These are phyloP conservation scores for Acanthochromis polyacanthus DNA, from an alignment of 2,113 vertebrate species.

Conservation along the genomic window DNA sequence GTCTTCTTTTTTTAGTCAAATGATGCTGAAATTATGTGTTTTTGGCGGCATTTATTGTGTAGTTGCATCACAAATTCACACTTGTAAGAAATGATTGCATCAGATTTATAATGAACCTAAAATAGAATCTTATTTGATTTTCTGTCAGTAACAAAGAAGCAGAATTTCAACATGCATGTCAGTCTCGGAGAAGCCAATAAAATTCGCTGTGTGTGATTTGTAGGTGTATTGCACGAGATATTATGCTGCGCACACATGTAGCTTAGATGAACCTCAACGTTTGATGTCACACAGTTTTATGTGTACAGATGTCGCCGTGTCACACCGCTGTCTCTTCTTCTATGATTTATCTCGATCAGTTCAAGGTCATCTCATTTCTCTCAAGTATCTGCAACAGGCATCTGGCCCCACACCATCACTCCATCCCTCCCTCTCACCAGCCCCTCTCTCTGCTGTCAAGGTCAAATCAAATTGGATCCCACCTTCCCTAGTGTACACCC, in stretches of 20 bases:
- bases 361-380: conserved; percentile 77
- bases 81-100: background rate
- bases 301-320: conserved; percentile 57
- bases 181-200: background rate
- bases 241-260: conserved; percentile 10
- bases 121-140: background rate
- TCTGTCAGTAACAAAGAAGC: background rate
- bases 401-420: conserved; percentile 66
- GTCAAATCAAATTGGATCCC: conserved; percentile 89
- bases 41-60: background rate
- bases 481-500: conserved; percentile 82
- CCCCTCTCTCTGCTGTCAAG: conserved; percentile 85
- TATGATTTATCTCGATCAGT: conserved; percentile 72
- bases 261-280: conserved; percentile 53
- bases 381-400: conserved; percentile 80
- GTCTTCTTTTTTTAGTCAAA: background rate
- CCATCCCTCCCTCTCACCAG: conserved; percentile 51
- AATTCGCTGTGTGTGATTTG: conserved; percentile 15
- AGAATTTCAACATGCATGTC: background rate
- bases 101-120: conserved; percentile 4
- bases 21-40: background rate
- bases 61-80: conserved; percentile 16
- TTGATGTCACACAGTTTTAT: conserved; percentile 56
- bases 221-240: background rate
- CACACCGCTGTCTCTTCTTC: conserved; percentile 46